Base-by-base conservation (phyloP, 2,888 invertebrate species). In the Brachylomia viminalis region DNA sequence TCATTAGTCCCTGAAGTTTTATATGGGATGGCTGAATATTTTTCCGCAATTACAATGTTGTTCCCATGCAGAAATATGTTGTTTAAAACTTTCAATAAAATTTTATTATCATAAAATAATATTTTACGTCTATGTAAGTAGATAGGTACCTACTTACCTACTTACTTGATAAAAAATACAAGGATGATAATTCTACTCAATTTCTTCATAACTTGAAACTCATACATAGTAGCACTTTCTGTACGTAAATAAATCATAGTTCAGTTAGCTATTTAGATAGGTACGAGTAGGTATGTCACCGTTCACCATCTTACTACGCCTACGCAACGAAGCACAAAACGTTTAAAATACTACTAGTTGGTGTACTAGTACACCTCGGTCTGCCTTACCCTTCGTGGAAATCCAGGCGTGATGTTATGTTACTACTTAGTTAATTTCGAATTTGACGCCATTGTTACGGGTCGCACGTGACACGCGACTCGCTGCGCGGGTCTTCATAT, bases 151-250 rank as follows among this genome's bases (percentile, higher is more conserved):
- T 64, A 82, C 77, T 65, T 73, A 47, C 1, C 15, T 70, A 84
- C 78, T 66, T 64, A 82, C 77, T 65, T 73, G 54, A 56, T 49
- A 27, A 74, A 70, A 66, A 62, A 75, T 59, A 62, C n/a, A 47
- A 38, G 13, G 27, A 38, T 3, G 76, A 61, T 61, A 79, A 81
- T 82, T 67, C 81, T 78, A 70, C 87, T 85, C n/a, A 82, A 61
- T 73, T 80, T 88, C 75, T 85, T 84, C 75, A 76, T 75, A 38
- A 64, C 64, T 74, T 75, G 47, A 59, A 67, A 54, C 42, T 65
- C 67, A 33, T 62, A 70, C 73, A 64, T 74, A 17, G 45, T 70
- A 27, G 17, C 27, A 72, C 56, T 47, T 73, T 71, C 33, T 75
- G 67, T 77, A n/a, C 67, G 38, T 61, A 62, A 70, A 65, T 47